Evolutionary conservation across 2,888 invertebrate genomes (phyloP).

Genomic region (Panzeria rudis): DNA sequence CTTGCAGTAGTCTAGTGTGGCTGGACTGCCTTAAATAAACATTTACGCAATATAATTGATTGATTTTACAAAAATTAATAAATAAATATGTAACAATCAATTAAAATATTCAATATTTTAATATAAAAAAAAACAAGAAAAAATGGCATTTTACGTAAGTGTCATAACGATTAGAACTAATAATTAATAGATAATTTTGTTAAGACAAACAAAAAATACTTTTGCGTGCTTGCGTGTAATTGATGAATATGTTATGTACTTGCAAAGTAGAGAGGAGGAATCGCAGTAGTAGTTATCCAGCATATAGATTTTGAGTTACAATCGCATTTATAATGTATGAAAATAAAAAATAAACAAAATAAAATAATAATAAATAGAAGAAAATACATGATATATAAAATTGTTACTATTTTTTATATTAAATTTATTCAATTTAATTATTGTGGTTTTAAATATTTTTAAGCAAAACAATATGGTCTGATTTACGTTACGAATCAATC

Average conservation of each 20-base stretch:
- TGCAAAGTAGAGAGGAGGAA: constrained; percentile 65
- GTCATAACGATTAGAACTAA: constrained; percentile 10
- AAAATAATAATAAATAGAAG: constrained; percentile 63
- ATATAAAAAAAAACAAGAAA: neutral
- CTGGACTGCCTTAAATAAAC: neutral
- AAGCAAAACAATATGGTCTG: constrained; percentile 4
- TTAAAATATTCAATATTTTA: neutral
- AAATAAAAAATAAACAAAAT: constrained; percentile 44
- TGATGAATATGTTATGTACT: constrained; percentile 69
- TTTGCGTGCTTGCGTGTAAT: constrained; percentile 67
- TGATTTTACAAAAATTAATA: neutral
- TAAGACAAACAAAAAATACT: constrained; percentile 63
- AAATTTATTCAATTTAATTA: constrained; percentile 17
- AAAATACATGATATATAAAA: constrained; percentile 53
- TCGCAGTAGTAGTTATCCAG: constrained; percentile 68
- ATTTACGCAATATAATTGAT: neutral
- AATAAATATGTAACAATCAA: neutral
- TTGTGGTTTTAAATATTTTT: neutral
- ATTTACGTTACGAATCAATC: constrained; percentile 8
- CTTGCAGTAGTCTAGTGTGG: neutral
- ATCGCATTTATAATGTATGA: constrained; percentile 60
- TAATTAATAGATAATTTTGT: constrained; percentile 42
- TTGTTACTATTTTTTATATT: constrained; percentile 59
- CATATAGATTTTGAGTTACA: constrained; percentile 55
- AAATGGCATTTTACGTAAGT: neutral